phyloP scores from a whole-genome alignment of 1,140 invertebrate species.

The Agrilus planipennis region DNA sequence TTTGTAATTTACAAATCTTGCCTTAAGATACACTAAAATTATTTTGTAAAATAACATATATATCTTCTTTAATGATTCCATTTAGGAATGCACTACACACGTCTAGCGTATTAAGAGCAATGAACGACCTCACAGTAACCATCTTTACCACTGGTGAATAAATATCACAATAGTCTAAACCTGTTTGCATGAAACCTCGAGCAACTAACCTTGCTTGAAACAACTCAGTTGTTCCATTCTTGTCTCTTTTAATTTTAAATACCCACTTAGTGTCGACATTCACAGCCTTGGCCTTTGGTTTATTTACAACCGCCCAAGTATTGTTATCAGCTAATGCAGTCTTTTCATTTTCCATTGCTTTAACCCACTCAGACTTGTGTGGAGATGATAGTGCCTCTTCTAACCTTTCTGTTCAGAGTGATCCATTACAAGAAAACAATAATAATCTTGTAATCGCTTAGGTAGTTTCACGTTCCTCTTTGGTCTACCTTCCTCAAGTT shows the following conservation, averaged over 20 bases:
- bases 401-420: too few species aligned
- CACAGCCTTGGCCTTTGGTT: constrained; percentile 10
- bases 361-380: too few species aligned
- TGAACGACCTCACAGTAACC: constrained; percentile 24
- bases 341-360: constrained; percentile 11
- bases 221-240: not conserved
- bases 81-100: constrained; percentile 18
- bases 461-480: too few species aligned
- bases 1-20: not conserved
- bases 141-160: constrained; percentile 30
- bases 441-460: too few species aligned
- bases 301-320: constrained; percentile 7
- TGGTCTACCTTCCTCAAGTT: too few species aligned
- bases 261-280: constrained; percentile 11
- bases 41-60: not conserved
- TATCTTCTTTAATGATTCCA: not conserved
- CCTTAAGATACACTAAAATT: too few species aligned
- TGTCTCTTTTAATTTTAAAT: constrained; percentile 12
- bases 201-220: constrained; percentile 26
- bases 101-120: constrained; percentile 24
- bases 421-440: too few species aligned
- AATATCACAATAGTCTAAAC: constrained; percentile 29
- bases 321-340: constrained; percentile 8
- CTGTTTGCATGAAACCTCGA: constrained; percentile 29
- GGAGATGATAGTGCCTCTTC: too few species aligned